Evolutionary conservation across 2,797 vertebrate genomes (phyloP).

Genomic region (Geotrypetes seraphini): DNA sequence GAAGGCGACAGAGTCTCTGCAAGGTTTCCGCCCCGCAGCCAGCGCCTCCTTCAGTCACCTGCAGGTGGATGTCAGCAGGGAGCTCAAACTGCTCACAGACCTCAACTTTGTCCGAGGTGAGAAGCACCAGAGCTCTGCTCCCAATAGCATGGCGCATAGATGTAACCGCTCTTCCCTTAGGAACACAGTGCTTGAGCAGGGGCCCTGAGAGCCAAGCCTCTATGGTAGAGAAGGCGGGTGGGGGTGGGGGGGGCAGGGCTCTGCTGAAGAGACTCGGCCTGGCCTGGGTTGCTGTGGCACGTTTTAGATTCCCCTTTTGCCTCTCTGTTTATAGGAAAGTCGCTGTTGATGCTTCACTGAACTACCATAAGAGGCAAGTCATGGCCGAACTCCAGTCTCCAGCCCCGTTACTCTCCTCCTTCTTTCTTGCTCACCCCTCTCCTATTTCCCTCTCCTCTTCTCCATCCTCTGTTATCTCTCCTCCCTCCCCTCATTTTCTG

Average conservation of each 20-base stretch:
- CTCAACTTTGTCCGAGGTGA: slow-evolving; percentile 81
- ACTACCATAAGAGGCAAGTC: slow-evolving; percentile 66
- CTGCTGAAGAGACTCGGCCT: not conserved
- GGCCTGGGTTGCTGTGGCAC: too few species aligned
- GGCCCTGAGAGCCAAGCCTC: too few species aligned
- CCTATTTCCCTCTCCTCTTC: not conserved
- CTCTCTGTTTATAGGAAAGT: slow-evolving; percentile 66
- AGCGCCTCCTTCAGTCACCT: slow-evolving; percentile 81
- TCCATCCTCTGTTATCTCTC: not conserved
- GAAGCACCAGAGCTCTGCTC: slow-evolving; percentile 4
- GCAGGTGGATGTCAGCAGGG: slow-evolving; percentile 78
- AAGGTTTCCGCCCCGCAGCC: slow-evolving; percentile 73
- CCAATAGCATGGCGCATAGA: too few species aligned
- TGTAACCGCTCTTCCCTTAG: too few species aligned
- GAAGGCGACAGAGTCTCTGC: slow-evolving; percentile 78
- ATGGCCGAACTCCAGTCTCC: not conserved
- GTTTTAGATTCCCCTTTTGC: slow-evolving; percentile 58
- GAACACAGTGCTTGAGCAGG: too few species aligned
- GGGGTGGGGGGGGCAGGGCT: not conserved
- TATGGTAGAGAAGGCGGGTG: not conserved
- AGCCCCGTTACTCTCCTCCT: not conserved
- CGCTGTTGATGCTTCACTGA: slow-evolving; percentile 53
- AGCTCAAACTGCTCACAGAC: slow-evolving; percentile 71
- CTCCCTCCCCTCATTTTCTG: not conserved
- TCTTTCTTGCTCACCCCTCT: not conserved